Evolutionary conservation across 2,888 invertebrate genomes (phyloP).

Genomic region (Apamea epomidion): DNA sequence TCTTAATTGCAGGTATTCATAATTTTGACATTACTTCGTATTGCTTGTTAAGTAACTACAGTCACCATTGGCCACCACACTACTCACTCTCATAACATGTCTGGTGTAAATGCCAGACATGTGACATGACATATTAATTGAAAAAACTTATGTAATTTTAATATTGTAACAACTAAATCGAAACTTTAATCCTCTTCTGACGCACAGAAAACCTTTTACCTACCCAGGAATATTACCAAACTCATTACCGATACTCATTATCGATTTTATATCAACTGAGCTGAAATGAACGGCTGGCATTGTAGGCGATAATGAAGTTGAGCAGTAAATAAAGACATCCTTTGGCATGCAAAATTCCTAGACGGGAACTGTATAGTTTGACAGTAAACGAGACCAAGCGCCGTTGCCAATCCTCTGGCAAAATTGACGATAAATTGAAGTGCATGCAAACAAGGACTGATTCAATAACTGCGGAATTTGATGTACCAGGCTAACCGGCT

Average conservation of each 20-base stretch:
- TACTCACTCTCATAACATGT: neutral
- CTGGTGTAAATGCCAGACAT: neutral
- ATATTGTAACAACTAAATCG: slow-evolving; percentile 1
- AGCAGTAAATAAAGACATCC: slow-evolving; percentile 56
- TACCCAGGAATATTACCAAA: slow-evolving; percentile 17
- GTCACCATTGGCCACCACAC: neutral
- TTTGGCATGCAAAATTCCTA: slow-evolving; percentile 61
- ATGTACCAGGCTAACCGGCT: slow-evolving; percentile 58
- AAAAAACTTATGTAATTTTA: neutral
- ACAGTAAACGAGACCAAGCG: slow-evolving; percentile 55
- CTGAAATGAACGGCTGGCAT: slow-evolving; percentile 42
- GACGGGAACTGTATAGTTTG: slow-evolving; percentile 56
- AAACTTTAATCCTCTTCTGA: neutral
- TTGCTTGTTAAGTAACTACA: neutral
- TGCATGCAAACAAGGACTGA: slow-evolving; percentile 72
- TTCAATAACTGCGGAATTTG: slow-evolving; percentile 69
- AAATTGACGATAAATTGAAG: slow-evolving; percentile 75
- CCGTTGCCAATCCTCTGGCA: slow-evolving; percentile 70
- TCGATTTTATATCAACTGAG: slow-evolving; percentile 41
- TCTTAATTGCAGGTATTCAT: neutral
- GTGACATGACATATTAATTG: neutral
- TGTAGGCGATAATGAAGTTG: slow-evolving; percentile 53
- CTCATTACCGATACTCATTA: slow-evolving; percentile 30
- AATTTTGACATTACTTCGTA: neutral
- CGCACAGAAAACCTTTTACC: neutral